Conservation (phyloP, 1,140 invertebrate species). For the Conus betulinus region DNA sequence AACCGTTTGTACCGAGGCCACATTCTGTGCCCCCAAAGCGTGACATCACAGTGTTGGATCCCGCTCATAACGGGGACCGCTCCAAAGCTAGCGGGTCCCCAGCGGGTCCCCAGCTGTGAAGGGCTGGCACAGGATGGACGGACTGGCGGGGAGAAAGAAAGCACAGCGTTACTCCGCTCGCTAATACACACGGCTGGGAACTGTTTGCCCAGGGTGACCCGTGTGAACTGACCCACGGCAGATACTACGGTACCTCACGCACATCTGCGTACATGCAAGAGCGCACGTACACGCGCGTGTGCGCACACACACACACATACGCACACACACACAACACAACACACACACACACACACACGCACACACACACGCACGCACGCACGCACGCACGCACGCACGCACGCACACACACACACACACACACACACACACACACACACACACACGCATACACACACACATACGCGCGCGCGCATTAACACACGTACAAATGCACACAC, state of each 20-base stretch:
- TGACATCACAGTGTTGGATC: too few species aligned
- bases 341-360: neutral
- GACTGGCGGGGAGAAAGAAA: neutral
- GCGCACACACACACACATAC: slow-evolving; percentile 9
- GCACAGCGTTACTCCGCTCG: too few species aligned
- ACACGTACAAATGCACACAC: neutral
- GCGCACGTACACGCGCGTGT: neutral
- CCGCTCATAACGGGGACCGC: too few species aligned
- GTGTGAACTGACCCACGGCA: too few species aligned
- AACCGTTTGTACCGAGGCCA: too few species aligned
- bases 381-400: neutral
- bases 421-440: neutral
- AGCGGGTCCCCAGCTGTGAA: too few species aligned
- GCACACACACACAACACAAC: slow-evolving; percentile 2
- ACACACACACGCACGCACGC: neutral
- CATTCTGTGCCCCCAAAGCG: too few species aligned
- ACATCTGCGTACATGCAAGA: neutral
- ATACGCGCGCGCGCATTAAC: neutral
- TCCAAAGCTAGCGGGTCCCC: too few species aligned
- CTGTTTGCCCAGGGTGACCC: neutral
- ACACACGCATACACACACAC: neutral
- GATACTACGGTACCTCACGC: neutral
- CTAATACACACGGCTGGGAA: neutral
- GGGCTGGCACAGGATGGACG: neutral
- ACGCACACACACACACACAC: neutral